Evolutionary conservation across 2,797 vertebrate genomes (phyloP).

Genomic region (Meriones psammophilus): DNA sequence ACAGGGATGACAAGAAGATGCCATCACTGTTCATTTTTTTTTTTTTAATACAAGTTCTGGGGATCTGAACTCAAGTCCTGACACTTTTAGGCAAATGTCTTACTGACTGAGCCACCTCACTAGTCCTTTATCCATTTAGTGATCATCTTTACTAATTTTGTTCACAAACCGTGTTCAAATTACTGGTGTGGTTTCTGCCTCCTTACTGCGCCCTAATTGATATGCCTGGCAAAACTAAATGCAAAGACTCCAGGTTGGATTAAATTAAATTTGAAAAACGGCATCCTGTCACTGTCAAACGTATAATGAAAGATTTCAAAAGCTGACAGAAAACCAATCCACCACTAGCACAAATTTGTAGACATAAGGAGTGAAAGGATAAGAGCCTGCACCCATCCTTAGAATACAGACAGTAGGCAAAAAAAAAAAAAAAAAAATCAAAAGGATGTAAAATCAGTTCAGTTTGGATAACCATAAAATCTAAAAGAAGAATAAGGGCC

Average conservation of each 20-base stretch:
- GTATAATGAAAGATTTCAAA: not conserved
- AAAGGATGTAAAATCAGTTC: not conserved
- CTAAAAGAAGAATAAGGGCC: not conserved
- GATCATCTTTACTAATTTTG: constrained; percentile 36
- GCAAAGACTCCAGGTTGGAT: not conserved
- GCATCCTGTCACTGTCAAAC: not conserved
- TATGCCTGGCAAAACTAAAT: constrained; percentile 21
- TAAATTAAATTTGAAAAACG: constrained; percentile 35
- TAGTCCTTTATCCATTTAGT: constrained; percentile 10
- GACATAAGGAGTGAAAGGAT: constrained; percentile 19
- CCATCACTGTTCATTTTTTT: not conserved
- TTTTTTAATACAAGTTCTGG: not conserved
- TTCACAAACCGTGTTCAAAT: constrained; percentile 49
- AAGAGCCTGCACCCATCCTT: not conserved
- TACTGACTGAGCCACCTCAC: not conserved
- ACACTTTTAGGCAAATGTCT: not conserved
- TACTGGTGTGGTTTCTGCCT: not conserved
- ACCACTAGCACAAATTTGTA: constrained; percentile 39
- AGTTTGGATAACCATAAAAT: constrained; percentile 49
- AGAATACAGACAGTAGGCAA: constrained; percentile 7
- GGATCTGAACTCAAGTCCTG: not conserved
- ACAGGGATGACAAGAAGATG: not conserved
- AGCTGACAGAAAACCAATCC: constrained; percentile 14
- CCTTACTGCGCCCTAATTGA: not conserved
- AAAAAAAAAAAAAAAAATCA: no score